A percentile compares a stretch with the other conserved stretches of the same genome.
Conservation (phyloP, 2,888 invertebrate genomes). For the Cataglyphis altisquamis region DNA sequence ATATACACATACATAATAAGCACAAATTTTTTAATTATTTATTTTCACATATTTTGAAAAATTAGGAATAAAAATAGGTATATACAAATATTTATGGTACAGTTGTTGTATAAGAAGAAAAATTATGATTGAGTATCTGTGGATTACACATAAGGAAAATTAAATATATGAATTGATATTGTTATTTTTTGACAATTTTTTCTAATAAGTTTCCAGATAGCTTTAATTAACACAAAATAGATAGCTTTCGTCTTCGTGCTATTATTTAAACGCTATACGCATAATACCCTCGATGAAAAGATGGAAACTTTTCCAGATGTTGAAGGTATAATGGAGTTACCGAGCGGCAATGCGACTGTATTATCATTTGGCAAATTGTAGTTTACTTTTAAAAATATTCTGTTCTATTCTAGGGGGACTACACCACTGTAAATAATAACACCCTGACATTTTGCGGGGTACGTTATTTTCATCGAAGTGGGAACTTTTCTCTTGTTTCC, state of each 20-base stretch:
- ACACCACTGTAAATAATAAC: slow-evolving; percentile 45
- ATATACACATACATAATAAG: neutral
- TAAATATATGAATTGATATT: neutral
- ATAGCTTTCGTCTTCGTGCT: neutral
- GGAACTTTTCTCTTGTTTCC: slow-evolving; percentile 25
- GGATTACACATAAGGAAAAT: neutral
- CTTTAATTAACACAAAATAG: neutral
- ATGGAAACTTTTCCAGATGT: slow-evolving; percentile 54
- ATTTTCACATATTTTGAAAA: neutral
- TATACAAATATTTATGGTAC: neutral
- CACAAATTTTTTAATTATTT: neutral
- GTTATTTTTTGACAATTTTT: slow-evolving; percentile 6
- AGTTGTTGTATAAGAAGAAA: neutral
- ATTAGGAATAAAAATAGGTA: neutral
- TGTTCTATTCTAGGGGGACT: slow-evolving; percentile 31
- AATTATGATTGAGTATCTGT: neutral
- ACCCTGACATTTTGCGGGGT: slow-evolving; percentile 37
- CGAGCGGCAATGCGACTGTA: slow-evolving; percentile 25
- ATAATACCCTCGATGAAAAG: slow-evolving; percentile 60
- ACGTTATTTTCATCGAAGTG: slow-evolving; percentile 31
- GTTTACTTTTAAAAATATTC: slow-evolving; percentile 47
- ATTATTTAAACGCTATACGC: slow-evolving; percentile 34
- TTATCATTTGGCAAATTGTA: slow-evolving; percentile 55
- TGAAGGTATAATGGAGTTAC: slow-evolving; percentile 43
- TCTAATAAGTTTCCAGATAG: neutral